Percentiles rank a stretch among this genome's conserved stretches.
Evolutionary conservation across 2,888 invertebrate species (phyloP).

Genomic region (Diaperis boleti): DNA sequence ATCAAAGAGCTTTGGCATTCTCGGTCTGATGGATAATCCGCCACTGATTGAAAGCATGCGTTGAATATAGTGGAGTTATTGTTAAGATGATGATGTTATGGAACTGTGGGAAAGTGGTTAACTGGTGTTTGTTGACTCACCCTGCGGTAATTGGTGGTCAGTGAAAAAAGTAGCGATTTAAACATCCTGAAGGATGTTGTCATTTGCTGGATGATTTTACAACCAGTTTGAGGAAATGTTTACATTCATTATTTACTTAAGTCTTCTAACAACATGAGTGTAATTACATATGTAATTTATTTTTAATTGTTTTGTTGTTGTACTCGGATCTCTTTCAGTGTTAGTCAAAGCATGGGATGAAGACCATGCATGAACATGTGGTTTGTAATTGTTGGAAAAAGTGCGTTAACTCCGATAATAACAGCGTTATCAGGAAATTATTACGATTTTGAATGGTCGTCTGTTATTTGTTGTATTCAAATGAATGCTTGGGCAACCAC

Average conservation of each 20-base stretch:
- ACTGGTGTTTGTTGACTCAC: slow-evolving; percentile 1
- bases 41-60: not conserved
- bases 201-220: slow-evolving; percentile 16
- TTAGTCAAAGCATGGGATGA: slow-evolving; percentile 4
- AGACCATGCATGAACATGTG: slow-evolving; percentile 7
- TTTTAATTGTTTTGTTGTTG: slow-evolving; percentile 18
- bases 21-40: too few species aligned
- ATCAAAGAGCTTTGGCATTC: too few species aligned
- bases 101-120: not conserved
- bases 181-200: slow-evolving; percentile 24
- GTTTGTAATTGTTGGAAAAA: slow-evolving; percentile 7
- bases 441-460: slow-evolving; percentile 16
- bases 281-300: slow-evolving; percentile 20
- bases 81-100: not conserved
- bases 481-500: slow-evolving; percentile 12
- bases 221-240: slow-evolving; percentile 17
- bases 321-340: slow-evolving; percentile 8
- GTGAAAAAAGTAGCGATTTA: not conserved
- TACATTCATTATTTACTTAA: slow-evolving; percentile 27
- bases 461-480: slow-evolving; percentile 1
- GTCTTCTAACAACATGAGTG: not conserved
- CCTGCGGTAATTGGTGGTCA: not conserved
- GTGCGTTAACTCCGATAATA: slow-evolving; percentile 6
- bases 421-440: slow-evolving; percentile 17
- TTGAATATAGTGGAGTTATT: not conserved